Base-by-base conservation (phyloP, 2,888 invertebrate genomes). In the Andrena minutula region DNA sequence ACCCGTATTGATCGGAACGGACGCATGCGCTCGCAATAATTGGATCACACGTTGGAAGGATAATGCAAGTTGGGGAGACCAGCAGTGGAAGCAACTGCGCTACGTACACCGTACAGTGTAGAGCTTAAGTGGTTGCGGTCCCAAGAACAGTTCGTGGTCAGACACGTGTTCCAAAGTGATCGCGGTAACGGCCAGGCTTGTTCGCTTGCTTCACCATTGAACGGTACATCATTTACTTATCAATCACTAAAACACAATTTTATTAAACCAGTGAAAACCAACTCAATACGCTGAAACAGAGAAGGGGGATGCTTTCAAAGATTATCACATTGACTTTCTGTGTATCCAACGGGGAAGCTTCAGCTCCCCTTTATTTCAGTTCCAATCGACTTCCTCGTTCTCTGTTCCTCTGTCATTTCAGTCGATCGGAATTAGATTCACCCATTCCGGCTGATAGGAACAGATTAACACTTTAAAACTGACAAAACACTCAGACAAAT, bases 21-120 rank as follows among this genome's bases (percentile, higher is more conserved):
- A 83, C 91, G 91, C 87, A 89, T 91, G 91, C 91, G 91, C 87
- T 65, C 73, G 58, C 23, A 63, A 35, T 82, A 84, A 86, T 84
- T 74, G 78, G 84, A 88, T 91, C 90, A 89, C 84, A 88, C 88
- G 88, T 84, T 81, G 76, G 82, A 64, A 82, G 79, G 80, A 84
- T 58, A 83, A 85, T 75, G 83, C 75, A 80, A 87, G 79, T 74
- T 78, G 79, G 58, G 72, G 65, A 56, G 79, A 75, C 41, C 41
- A 82, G 65, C 75, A 58, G 74, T 70, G 71, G 49, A 83, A 83
- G 83, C 79, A 79, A 76, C 68, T 82, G 84, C 75, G 70, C 79
- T 83, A 75, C 83, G 68, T 84, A 85, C 79, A 61, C 77, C 72
- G 83, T 75, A 49, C 61, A 78, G 64, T 75, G 73, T 71, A 61